A percentile compares a stretch with the other conserved stretches of the same genome.
These are phyloP conservation scores for Diogma glabrata DNA, from an alignment of 2,888 invertebrate genomes.

Conservation along the genomic window DNA sequence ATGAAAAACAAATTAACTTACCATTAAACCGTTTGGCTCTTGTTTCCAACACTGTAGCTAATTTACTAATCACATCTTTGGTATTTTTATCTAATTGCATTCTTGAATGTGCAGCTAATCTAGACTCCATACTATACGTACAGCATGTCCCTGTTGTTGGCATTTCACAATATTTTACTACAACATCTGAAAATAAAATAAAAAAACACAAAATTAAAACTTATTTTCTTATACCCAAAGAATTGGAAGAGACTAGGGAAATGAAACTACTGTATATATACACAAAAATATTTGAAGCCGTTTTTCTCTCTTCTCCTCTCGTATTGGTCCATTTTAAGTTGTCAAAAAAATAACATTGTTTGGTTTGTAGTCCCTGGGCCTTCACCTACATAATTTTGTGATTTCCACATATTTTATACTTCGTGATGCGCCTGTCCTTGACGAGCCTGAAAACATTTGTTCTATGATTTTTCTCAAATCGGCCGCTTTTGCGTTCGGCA, in stretches of 20 bases:
- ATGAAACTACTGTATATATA: too few relatives aligned
- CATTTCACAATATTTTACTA: constrained; percentile 34
- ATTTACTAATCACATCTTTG: constrained; percentile 60
- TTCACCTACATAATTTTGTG: too few relatives aligned
- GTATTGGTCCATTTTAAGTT: too few relatives aligned
- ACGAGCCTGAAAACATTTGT: too few relatives aligned
- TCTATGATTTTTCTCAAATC: too few relatives aligned
- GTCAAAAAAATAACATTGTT: too few relatives aligned
- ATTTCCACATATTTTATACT: too few relatives aligned
- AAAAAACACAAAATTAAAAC: constrained; percentile 5
- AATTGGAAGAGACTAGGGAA: constrained; percentile 3
- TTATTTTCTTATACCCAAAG: not conserved
- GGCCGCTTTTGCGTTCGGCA: too few relatives aligned
- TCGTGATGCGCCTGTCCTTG: too few relatives aligned
- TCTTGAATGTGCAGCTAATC: constrained; percentile 56
- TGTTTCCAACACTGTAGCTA: constrained; percentile 61
- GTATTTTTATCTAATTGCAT: constrained; percentile 63
- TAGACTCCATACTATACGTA: constrained; percentile 49
- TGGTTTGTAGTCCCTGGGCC: too few relatives aligned
- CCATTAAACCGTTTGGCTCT: constrained; percentile 78
- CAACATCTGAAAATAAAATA: constrained; percentile 29
- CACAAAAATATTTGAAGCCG: too few relatives aligned
- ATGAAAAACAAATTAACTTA: constrained; percentile 40
- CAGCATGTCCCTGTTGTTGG: constrained; percentile 43
- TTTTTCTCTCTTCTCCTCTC: too few relatives aligned